Percentiles rank a stretch among this genome's conserved stretches.
Evolutionary conservation across 2,797 vertebrate genomes (phyloP).

Genomic region (Pseudochaenichthys georgianus): DNA sequence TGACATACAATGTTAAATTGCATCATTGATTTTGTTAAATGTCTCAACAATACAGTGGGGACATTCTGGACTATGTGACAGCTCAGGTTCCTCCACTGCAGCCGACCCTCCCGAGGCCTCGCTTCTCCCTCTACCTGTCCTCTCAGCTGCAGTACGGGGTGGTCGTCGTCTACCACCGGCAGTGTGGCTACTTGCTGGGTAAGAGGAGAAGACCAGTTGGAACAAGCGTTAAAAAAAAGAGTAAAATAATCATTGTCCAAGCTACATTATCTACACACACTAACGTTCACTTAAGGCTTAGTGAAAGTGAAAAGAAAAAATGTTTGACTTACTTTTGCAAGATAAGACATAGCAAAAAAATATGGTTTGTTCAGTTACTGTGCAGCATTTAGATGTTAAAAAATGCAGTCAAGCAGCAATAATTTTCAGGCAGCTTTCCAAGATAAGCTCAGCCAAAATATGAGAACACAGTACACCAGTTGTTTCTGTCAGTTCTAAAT

Average conservation of each 20-base stretch:
- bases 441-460: constrained; percentile 11
- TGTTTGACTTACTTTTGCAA: no score
- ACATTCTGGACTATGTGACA: constrained; percentile 87
- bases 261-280: constrained; percentile 4
- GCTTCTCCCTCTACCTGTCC: constrained; percentile 91
- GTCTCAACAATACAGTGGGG: constrained; percentile 71
- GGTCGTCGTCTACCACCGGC: constrained; percentile 87
- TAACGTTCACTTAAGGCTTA: neutral
- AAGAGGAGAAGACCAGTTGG: constrained; percentile 44
- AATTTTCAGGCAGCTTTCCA: neutral
- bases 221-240: neutral
- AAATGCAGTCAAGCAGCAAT: constrained; percentile 3
- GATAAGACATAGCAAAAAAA: neutral
- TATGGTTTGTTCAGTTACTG: neutral
- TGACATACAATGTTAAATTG: neutral
- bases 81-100: constrained; percentile 79
- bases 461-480: constrained; percentile 16
- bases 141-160: constrained; percentile 91
- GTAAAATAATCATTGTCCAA: neutral
- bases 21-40: constrained; percentile 7
- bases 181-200: constrained; percentile 88
- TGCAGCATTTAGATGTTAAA: constrained; percentile 1
- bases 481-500: constrained; percentile 17
- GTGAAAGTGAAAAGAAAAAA: neutral
- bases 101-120: constrained; percentile 76